phyloP scores from a whole-genome alignment of 2,113 vertebrate genomes.

The Aviceda subcristata region DNA sequence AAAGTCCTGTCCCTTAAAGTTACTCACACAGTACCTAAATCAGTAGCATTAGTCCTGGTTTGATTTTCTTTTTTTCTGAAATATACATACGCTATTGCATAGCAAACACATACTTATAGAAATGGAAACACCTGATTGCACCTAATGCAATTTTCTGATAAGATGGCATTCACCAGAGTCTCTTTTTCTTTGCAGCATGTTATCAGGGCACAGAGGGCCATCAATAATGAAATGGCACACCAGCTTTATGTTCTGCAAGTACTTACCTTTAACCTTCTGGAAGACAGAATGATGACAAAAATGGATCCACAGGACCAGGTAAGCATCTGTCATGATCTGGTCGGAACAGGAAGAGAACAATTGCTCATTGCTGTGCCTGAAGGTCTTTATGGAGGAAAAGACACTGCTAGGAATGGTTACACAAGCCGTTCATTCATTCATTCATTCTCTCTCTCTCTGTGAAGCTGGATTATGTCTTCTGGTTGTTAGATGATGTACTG shows the following conservation, averaged over 20 bases:
- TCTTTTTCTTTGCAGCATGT: constrained; percentile 80
- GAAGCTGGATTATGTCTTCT: background rate
- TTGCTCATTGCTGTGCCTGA: background rate
- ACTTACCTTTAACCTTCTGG: constrained; percentile 95
- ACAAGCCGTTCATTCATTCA: background rate
- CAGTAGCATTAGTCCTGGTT: background rate
- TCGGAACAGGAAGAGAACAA: background rate
- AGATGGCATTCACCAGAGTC: background rate
- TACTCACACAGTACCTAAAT: background rate
- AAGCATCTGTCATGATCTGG: background rate
- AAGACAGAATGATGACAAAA: constrained; percentile 99
- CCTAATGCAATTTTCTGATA: background rate
- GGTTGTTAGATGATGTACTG: background rate
- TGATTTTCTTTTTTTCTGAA: background rate
- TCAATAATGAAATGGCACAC: constrained; percentile 98
- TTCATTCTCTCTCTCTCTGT: background rate
- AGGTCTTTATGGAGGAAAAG: background rate
- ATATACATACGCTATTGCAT: background rate
- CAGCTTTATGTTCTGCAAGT: constrained; percentile 97
- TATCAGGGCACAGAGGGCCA: constrained; percentile 88
- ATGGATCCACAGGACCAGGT: constrained; percentile 99
- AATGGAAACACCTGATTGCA: background rate
- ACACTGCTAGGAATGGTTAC: background rate
- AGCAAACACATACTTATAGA: background rate
- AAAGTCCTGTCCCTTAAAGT: background rate